phyloP scores from a whole-genome alignment of 2,797 vertebrate genomes.

The Hypotaenidia okinawae region DNA sequence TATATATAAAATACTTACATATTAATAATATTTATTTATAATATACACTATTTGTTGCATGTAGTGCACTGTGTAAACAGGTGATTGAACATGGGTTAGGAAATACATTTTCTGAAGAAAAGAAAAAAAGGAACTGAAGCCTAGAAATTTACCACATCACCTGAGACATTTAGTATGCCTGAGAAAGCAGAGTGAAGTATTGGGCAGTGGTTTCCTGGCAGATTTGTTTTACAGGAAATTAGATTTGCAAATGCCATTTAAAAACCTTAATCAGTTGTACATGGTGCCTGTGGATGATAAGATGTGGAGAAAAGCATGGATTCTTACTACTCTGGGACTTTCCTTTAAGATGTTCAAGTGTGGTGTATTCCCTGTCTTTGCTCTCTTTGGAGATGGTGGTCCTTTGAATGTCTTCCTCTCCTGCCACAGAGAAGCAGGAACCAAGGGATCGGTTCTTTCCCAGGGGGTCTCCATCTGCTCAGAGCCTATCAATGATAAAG shows the following conservation, averaged over 20 bases:
- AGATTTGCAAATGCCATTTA: neutral
- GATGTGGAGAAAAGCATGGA: neutral
- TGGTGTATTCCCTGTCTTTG: neutral
- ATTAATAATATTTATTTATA: no score
- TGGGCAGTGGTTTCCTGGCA: neutral
- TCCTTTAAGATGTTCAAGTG: neutral
- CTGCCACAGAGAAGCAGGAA: neutral
- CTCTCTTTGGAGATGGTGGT: neutral
- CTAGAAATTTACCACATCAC: slow-evolving; percentile 32
- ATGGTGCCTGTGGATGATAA: neutral
- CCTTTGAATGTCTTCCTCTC: neutral
- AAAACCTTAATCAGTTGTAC: neutral
- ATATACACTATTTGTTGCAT: no score
- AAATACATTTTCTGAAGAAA: neutral
- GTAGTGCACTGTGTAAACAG: neutral
- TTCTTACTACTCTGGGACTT: neutral
- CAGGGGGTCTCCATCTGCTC: neutral
- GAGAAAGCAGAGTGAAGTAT: neutral
- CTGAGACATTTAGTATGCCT: neutral
- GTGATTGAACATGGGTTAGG: neutral
- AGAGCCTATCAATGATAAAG: neutral
- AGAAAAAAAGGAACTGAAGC: neutral
- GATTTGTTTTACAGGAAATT: slow-evolving; percentile 4
- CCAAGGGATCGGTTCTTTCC: neutral
- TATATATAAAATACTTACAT: no score